Percentiles rank a stretch among this genome's conserved stretches.
phyloP scores from a whole-genome alignment of 2,113 vertebrate genomes.

The Scatophagus argus region DNA sequence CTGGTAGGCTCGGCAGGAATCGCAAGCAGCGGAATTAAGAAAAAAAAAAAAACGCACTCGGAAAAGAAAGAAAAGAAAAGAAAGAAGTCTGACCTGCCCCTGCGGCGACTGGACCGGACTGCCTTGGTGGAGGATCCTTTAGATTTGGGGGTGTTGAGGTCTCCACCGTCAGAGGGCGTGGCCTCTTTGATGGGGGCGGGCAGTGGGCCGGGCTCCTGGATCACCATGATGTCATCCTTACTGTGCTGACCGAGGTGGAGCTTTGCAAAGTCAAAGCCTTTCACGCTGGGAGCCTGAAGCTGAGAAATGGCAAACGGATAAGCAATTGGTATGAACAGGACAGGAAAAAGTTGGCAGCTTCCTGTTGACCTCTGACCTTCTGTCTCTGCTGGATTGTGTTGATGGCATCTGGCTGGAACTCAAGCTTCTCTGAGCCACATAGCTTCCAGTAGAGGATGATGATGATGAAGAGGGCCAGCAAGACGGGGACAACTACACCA shows the following conservation, averaged over 20 bases:
- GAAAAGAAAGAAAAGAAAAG: no score
- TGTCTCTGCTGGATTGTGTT: conserved; percentile 96
- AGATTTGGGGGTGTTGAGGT: conserved; percentile 92
- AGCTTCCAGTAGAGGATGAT: conserved; percentile 98
- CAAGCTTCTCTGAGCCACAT: conserved; percentile 95
- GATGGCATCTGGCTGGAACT: conserved; percentile 96
- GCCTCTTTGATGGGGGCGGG: conserved; percentile 90
- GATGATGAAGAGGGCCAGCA: conserved; percentile 92
- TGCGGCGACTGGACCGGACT: conserved; percentile 85
- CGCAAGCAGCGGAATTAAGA: no score
- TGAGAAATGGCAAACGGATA: conserved; percentile 62
- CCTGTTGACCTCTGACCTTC: conserved; percentile 86
- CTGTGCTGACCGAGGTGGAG: conserved; percentile 97
- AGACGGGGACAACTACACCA: conserved; percentile 91
- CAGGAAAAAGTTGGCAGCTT: not conserved
- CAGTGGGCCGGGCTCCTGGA: conserved; percentile 91
- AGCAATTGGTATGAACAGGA: not conserved
- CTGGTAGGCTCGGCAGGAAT: no score
- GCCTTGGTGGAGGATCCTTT: conserved; percentile 89
- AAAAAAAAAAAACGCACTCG: no score
- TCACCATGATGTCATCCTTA: conserved; percentile 95
- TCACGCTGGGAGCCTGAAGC: conserved; percentile 97
- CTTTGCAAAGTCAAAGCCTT: conserved; percentile 98
- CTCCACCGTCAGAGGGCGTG: conserved; percentile 92
- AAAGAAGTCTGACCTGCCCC: conserved; percentile 92